Base-by-base conservation (phyloP, 2,888 invertebrate genomes). In the Nematopogon swammerdamellus region DNA sequence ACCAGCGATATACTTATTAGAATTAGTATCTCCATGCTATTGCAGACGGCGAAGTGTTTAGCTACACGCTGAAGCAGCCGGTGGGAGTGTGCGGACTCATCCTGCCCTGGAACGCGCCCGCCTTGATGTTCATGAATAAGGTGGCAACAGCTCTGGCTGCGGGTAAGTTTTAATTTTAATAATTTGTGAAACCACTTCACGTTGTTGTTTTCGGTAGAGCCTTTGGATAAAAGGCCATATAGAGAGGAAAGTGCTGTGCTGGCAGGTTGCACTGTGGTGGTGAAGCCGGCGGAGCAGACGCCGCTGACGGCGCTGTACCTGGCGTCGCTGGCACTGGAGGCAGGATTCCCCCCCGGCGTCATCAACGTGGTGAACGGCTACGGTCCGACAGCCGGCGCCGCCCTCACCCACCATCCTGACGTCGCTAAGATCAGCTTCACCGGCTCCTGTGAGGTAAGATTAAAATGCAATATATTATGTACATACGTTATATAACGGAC, bases 261-360 rank as follows among this genome's bases (percentile, higher is more conserved):
- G 49, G 5, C 19, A 73, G 90, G 88, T 57, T 86, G 94, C 62
- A 91, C 91, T 0, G 83, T 93, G 16, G 85, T 96, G 1, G 80
- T 96, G 55, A 97, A 97, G 69, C 92, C 95, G 1, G 96, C 97
- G 0, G 96, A 97, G 66, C 96, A 96, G 70, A 97, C 96, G 0
- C 91, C 94, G 0, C 72, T 97, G 45, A 91, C 95, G 0, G 94
- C 96, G 0, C 74, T 95, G 17, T 91, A 89, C 58, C 71, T 94
- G 2, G 95, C 92, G 0, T 85, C 92, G 50, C 72, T 97, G 49
- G 68, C 83, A 16, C 87, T 84, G 57, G 91, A 96, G 75, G 95
- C 94, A 43, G 95, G 95, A 2, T 85, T 95, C 55, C 96, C 96
- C 0, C 82, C 88, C 17, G 96, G 96, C 4, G 96, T 97, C 0